Evolutionary conservation across 2,888 invertebrate species (phyloP).

Genomic region (Philaethria dido): DNA sequence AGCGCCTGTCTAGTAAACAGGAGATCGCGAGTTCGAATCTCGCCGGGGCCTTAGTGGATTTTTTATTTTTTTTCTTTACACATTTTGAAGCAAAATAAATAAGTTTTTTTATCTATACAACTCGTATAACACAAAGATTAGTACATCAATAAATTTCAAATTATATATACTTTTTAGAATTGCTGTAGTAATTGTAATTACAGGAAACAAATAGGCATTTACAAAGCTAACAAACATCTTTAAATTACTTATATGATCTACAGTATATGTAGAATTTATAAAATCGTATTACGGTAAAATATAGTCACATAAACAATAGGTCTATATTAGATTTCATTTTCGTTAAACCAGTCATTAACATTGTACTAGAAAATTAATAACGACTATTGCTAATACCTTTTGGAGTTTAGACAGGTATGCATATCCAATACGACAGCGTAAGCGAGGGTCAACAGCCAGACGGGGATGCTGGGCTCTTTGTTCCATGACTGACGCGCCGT

Average conservation of each 20-base stretch:
- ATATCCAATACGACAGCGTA: constrained; percentile 25
- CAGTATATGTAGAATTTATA: too few relatives aligned
- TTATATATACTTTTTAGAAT: too few relatives aligned
- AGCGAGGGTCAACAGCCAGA: constrained; percentile 73
- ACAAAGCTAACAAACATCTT: not conserved
- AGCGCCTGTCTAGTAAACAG: constrained; percentile 84
- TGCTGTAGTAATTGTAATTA: not conserved
- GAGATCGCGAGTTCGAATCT: constrained; percentile 81
- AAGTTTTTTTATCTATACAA: not conserved
- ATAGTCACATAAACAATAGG: too few relatives aligned
- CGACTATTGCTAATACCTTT: not conserved
- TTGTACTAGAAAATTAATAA: not conserved
- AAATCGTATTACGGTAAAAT: too few relatives aligned
- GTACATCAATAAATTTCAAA: too few relatives aligned
- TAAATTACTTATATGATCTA: not conserved
- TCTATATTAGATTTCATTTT: not conserved
- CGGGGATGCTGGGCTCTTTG: constrained; percentile 65
- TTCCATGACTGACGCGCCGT: constrained; percentile 52
- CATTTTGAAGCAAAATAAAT: not conserved
- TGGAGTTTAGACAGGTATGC: constrained; percentile 32
- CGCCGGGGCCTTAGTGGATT: constrained; percentile 68
- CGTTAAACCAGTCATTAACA: not conserved
- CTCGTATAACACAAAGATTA: not conserved
- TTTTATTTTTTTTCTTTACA: not conserved
- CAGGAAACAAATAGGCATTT: not conserved